A percentile compares a stretch with the other conserved stretches of the same genome.
phyloP scores from a whole-genome alignment of 1,140 invertebrate species.

The Heliconius eleuchia region DNA sequence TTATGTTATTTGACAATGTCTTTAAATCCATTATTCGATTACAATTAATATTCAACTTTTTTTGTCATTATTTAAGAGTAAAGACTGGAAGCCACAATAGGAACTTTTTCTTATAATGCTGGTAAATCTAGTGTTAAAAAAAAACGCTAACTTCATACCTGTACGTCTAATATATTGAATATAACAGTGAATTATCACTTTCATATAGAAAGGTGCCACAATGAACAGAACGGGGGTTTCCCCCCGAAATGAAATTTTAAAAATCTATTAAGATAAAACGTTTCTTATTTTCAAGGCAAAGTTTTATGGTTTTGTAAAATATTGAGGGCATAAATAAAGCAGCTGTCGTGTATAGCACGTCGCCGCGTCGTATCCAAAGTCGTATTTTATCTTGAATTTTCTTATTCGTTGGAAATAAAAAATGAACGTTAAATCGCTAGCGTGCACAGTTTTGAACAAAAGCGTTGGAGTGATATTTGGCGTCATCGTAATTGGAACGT shows the following conservation, averaged over 20 bases:
- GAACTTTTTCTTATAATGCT: no score
- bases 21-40: no score
- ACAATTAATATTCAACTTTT: no score
- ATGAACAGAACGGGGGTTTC: neutral
- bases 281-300: constrained; percentile 69
- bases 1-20: no score
- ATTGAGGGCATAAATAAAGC: constrained; percentile 76
- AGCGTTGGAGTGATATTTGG: constrained; percentile 43
- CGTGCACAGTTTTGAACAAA: constrained; percentile 57
- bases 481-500: constrained; percentile 48
- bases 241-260: constrained; percentile 38
- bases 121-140: no score
- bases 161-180: no score
- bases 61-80: no score
- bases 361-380: constrained; percentile 55
- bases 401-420: constrained; percentile 64
- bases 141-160: no score
- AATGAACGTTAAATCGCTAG: constrained; percentile 60
- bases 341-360: constrained; percentile 75
- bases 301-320: constrained; percentile 79
- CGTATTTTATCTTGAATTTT: constrained; percentile 74
- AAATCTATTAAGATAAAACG: constrained; percentile 77
- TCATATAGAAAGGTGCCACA: neutral
- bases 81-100: no score
- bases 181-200: neutral